These are phyloP conservation scores for Lamprologus lemairii DNA, from an alignment of 2,113 vertebrate species.

Conservation along the genomic window DNA sequence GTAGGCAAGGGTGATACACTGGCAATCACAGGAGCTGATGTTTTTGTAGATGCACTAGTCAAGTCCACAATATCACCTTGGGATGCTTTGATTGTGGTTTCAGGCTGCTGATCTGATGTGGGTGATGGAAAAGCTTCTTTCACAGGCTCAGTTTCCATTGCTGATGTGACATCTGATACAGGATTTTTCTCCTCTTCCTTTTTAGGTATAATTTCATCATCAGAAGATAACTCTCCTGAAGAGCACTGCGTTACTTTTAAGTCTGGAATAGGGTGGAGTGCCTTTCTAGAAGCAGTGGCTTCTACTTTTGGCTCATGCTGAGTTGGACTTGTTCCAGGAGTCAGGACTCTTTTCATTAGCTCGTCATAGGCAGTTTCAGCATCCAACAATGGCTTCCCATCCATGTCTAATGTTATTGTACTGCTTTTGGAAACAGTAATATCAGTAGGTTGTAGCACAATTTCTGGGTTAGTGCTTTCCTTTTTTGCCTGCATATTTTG, in stretches of 20 bases:
- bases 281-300: conserved; percentile 66
- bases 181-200: conserved; percentile 65
- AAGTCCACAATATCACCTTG: conserved; percentile 58
- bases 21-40: conserved; percentile 32
- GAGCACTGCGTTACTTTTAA: conserved; percentile 97
- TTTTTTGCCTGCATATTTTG: conserved; percentile 73
- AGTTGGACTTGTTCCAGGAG: conserved; percentile 82
- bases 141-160: conserved; percentile 21
- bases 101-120: conserved; percentile 11
- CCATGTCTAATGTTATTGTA: conserved; percentile 68
- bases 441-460: conserved; percentile 79
- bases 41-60: conserved; percentile 37
- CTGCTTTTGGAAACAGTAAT: conserved; percentile 71
- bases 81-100: background rate
- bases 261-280: conserved; percentile 89
- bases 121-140: background rate
- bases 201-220: conserved; percentile 77
- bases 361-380: conserved; percentile 91
- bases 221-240: conserved; percentile 85
- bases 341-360: conserved; percentile 84
- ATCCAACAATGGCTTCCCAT: conserved; percentile 85
- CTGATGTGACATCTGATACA: conserved; percentile 58
- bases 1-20: conserved; percentile 69
- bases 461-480: conserved; percentile 76
- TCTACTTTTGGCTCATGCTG: conserved; percentile 60